Evolutionary conservation across 2,888 invertebrate genomes (phyloP), one percentile per base, ranked within the genome.

Genomic region (Dasysyrphus tricinctus): DNA sequence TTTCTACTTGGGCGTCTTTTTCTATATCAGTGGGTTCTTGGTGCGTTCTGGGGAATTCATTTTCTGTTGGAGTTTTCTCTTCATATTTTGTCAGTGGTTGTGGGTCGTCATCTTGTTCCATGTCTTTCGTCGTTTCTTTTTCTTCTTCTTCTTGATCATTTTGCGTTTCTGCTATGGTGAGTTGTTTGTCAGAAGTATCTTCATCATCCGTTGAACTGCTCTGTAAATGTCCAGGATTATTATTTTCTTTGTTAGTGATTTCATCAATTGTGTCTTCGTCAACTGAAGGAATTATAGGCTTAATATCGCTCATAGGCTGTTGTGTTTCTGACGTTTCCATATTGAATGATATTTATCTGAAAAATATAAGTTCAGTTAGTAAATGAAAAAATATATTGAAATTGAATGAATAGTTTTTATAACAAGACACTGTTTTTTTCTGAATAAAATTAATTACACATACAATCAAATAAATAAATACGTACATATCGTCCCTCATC

Each of bases 81-180:
- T 76, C 63, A 29, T 29, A 8, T 9, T 24, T 42, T 63, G 5
- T 9, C 5, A 44, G n/a, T 42, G 42, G 34, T 42, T 29, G 11
- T 69, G 37, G 76, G n/a, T 63, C 65, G 19, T 63, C 65, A 56
- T 57, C 37, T 42, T 19, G 32, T 44, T n/a, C 73, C 24, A 47
- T 39, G 8, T 69, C 54, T 19, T 57, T 42, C 51, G 65, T 57
- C 11, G 57, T 11, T 47, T 69, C 82, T 42, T 39, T 73, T 74
- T 34, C 59, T 76, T 49, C 59, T 76, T 49, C 24, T 37, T 49
- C 9, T 24, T 79, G 57, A 44, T 80, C 83, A 59, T 77, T 34
- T 16, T 65, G 39, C 1, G 14, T 7, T 14, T 61, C 61, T 24
- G 7, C 57, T 51, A 57, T 80, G 19, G 47, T 34, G 0, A 42